These are phyloP conservation scores for Oenanthe oenanthe DNA, from an alignment of 2,113 vertebrate species.

Conservation along the genomic window DNA sequence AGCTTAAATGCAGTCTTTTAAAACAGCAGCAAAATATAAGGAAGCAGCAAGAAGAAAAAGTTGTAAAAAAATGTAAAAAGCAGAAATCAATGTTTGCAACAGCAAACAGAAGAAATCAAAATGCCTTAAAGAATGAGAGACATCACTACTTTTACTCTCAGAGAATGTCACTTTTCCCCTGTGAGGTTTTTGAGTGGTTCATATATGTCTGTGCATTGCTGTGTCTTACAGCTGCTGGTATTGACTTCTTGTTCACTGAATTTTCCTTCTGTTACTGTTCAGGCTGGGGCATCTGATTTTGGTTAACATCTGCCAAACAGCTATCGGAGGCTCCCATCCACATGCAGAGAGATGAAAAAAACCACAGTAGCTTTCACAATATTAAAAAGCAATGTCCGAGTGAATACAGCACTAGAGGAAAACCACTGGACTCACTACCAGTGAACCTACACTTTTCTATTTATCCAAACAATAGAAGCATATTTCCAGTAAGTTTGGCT, in stretches of 20 bases:
- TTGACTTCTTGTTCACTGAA: conserved; percentile 40
- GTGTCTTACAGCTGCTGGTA: conserved; percentile 26
- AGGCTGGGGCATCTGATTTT: neutral
- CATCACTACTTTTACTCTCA: neutral
- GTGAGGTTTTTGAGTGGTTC: conserved; percentile 3
- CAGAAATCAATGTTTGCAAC: conserved; percentile 65
- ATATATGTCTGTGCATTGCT: neutral
- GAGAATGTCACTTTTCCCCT: conserved; percentile 6
- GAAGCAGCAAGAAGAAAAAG: conserved; percentile 46
- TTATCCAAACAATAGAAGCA: neutral
- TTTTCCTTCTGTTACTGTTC: conserved; percentile 36
- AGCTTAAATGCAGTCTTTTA: conserved; percentile 73
- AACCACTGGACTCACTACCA: neutral
- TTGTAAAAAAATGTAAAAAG: conserved; percentile 48
- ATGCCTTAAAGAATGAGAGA: conserved; percentile 4
- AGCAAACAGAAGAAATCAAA: conserved; percentile 60
- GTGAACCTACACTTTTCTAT: neutral
- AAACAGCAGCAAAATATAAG: conserved; percentile 70
- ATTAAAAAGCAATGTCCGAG: neutral
- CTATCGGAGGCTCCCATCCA: neutral
- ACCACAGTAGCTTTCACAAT: neutral
- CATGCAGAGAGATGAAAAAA: neutral
- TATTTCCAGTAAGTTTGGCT: neutral
- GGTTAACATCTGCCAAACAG: conserved; percentile 50
- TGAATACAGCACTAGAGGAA: neutral